Base-by-base conservation (phyloP, 2,113 vertebrate species). In the Scartelaos histophorus region DNA sequence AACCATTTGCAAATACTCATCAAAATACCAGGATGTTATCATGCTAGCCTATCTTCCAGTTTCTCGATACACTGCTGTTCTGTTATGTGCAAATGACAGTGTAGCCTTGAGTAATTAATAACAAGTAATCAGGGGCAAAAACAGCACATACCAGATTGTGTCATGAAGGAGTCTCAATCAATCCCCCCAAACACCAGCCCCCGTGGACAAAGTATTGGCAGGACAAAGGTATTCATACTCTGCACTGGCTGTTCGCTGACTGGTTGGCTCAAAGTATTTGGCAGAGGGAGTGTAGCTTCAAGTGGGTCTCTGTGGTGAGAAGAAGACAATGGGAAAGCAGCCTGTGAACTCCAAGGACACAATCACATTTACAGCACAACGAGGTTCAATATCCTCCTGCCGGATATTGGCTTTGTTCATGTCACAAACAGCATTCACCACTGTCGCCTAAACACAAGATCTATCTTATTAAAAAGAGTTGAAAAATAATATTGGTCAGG, bases 341-440 rank as follows among this genome's bases (percentile, higher is more conserved):
- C 69, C 62, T 83, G 70, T 43, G 66, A 68, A 62, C 61, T 84
- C 70, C 68, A 38, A 85, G 57, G 73, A 86, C 68, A 74, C 35
- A 58, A 79, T 70, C 75, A 78, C 73, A 76, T 84, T 38, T 62
- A 47, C 58, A 72, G 71, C 47, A 71, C 74, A 86, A 89, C 87
- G 80, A 86, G 70, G 66, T 79, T 77, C 54, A 88, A 92, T 92
- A 92, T 92, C 87, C 78, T 71, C 75, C 69, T 71, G 29, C 87
- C 86, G 92, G 93, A 94, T 92, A 94, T 94, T 93, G 89, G 75
- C 82, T 88, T 66, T 74, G 82, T 69, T 57, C 65, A 16, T 60
- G 71, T 66, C 71, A 25, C 84, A 46, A 51, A 82, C 62, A 54
- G 67, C 58, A 73, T 34, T 29, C 62, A 21, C 73, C 69, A 75